Conservation (phyloP, 92 coral and sea anemone genomes). For the Desmophyllum pertusum region DNA sequence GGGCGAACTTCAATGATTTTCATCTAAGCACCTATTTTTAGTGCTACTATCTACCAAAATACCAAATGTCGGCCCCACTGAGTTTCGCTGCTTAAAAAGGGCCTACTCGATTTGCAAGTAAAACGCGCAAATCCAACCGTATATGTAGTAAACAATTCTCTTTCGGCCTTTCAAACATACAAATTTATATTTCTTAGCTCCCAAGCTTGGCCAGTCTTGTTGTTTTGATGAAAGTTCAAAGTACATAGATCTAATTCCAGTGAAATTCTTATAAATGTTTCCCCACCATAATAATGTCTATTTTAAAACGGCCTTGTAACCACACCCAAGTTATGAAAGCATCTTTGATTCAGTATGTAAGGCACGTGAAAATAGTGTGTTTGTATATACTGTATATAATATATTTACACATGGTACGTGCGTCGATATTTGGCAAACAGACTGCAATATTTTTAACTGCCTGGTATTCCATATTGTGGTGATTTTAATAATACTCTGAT, state of each 20-base stretch:
- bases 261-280: neutral
- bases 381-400: neutral
- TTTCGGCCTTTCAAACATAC: too few species aligned
- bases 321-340: neutral
- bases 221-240: neutral
- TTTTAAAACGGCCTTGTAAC: neutral
- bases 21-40: too few species aligned
- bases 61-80: too few species aligned
- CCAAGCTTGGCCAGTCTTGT: neutral
- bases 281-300: neutral
- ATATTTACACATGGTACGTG: neutral
- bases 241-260: slow-evolving; percentile 5
- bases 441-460: neutral
- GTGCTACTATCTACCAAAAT: too few species aligned
- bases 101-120: too few species aligned
- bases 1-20: too few species aligned
- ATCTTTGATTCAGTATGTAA: neutral
- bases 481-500: neutral
- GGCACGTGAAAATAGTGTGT: neutral
- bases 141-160: too few species aligned
- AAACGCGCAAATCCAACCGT: too few species aligned
- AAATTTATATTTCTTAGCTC: neutral
- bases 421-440: neutral
- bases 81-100: too few species aligned
- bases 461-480: neutral